Conservation (phyloP, 2,113 vertebrate species). For the Lutjanus erythropterus region DNA sequence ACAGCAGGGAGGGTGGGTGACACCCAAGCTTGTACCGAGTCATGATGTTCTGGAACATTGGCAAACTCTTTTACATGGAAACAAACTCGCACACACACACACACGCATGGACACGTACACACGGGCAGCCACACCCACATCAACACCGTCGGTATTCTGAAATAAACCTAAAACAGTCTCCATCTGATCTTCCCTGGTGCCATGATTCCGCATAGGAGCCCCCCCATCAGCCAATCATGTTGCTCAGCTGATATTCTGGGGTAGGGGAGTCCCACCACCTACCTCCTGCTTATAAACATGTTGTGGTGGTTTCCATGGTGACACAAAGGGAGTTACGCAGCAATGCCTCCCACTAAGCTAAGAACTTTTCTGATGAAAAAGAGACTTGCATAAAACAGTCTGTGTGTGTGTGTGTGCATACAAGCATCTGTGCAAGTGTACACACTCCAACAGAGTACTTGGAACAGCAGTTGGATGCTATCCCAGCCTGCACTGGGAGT, state of each 20-base stretch:
- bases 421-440: conserved; percentile 25
- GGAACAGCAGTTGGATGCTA: conserved; percentile 56
- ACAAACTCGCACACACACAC: conserved; percentile 1
- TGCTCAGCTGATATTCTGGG: conserved; percentile 43
- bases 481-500: conserved; percentile 62
- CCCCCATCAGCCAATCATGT: conserved; percentile 39
- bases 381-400: conserved; percentile 11
- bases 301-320: conserved; percentile 76
- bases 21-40: conserved; percentile 42
- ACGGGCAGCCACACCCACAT: conserved; percentile 47
- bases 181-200: conserved; percentile 45
- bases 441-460: conserved; percentile 16
- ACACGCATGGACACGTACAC: not conserved
- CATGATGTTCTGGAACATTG: conserved; percentile 61
- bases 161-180: conserved; percentile 39
- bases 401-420: not conserved
- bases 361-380: conserved; percentile 59
- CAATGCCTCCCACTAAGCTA: conserved; percentile 51
- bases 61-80: conserved; percentile 53
- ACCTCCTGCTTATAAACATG: conserved; percentile 64
- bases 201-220: conserved; percentile 27
- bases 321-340: conserved; percentile 51
- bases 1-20: conserved; percentile 6
- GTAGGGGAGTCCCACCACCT: conserved; percentile 60
- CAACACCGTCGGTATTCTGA: conserved; percentile 29